Conservation (phyloP, 2,888 invertebrate genomes). For the Acleris cristana region DNA sequence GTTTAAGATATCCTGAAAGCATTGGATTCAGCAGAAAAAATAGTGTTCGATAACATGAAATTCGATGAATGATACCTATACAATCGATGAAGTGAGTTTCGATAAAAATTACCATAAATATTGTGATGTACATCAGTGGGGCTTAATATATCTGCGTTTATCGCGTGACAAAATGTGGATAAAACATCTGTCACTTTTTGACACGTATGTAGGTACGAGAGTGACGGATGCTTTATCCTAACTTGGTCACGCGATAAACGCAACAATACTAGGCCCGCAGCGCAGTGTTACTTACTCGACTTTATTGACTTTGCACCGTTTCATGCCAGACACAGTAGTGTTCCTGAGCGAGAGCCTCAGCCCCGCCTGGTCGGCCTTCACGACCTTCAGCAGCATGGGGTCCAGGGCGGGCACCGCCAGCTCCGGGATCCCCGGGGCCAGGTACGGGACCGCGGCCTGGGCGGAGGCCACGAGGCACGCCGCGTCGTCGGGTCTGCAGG, state of each 20-base stretch:
- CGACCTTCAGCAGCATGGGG: conserved; percentile 59
- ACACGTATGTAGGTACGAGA: no score
- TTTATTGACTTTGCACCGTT: conserved; percentile 59
- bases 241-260: no score
- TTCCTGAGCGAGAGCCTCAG: conserved; percentile 61
- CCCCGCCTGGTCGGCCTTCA: conserved; percentile 61
- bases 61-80: no score
- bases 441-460: conserved; percentile 57
- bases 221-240: no score
- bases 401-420: conserved; percentile 63
- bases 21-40: no score
- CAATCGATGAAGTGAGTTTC: not conserved
- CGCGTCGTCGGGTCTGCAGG: conserved; percentile 61
- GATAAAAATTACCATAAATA: no score
- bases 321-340: conserved; percentile 64
- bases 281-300: conserved; percentile 59
- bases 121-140: no score
- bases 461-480: conserved; percentile 58
- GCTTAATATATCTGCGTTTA: no score
- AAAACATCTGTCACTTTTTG: no score
- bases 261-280: no score
- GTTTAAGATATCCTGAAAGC: not conserved
- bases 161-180: no score
- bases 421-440: conserved; percentile 63
- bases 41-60: no score